These are phyloP conservation scores for Melipona quadrifasciata DNA, from an alignment of 1,140 invertebrate species.

Conservation along the genomic window DNA sequence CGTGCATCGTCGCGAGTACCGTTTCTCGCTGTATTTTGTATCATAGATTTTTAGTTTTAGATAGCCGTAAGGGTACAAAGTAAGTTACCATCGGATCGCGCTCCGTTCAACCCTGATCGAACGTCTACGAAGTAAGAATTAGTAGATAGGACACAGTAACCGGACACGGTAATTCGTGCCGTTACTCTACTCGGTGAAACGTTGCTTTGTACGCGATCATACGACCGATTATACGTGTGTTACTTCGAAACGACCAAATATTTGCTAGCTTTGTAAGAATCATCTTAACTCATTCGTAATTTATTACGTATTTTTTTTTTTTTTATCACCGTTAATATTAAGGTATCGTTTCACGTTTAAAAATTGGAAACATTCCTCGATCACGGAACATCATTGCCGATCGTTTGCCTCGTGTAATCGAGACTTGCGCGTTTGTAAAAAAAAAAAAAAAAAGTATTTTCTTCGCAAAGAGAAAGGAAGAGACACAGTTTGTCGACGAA, in stretches of 20 bases:
- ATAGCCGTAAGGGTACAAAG: slow-evolving; percentile 49
- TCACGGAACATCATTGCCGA: neutral
- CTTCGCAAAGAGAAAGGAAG: neutral
- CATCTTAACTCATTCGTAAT: slow-evolving; percentile 75
- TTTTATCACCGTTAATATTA: slow-evolving; percentile 55
- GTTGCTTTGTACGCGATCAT: slow-evolving; percentile 7
- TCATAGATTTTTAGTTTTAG: slow-evolving; percentile 37
- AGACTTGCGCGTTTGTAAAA: neutral
- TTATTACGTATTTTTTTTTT: slow-evolving; percentile 73
- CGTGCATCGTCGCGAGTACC: neutral
- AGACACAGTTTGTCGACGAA: slow-evolving; percentile 3
- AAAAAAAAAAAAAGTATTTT: neutral
- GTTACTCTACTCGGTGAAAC: neutral
- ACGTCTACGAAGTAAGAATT: neutral
- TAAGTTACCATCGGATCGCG: slow-evolving; percentile 68
- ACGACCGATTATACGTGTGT: slow-evolving; percentile 32
- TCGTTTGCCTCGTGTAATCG: neutral
- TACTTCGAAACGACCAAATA: slow-evolving; percentile 80
- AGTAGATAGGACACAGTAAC: neutral
- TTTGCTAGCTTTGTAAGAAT: slow-evolving; percentile 75
- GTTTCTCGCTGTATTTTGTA: slow-evolving; percentile 38
- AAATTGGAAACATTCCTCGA: slow-evolving; percentile 2
- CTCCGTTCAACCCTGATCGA: neutral
- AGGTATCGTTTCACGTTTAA: neutral
- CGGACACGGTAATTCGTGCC: neutral